Conservation (phyloP, 2,113 vertebrate species). For the Morphnarchus princeps region DNA sequence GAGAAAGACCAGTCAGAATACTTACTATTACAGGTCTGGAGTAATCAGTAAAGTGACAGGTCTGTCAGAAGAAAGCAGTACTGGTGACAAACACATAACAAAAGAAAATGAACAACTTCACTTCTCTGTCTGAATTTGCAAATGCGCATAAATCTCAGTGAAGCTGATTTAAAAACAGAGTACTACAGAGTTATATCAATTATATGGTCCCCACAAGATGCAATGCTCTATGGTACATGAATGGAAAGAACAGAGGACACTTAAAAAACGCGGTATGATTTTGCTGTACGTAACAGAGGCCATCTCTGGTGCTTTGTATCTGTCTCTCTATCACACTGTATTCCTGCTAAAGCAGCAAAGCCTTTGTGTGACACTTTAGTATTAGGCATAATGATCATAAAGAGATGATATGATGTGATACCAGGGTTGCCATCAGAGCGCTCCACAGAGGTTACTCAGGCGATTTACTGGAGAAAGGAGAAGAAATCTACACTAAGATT, state of each 20-base stretch:
- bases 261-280: neutral
- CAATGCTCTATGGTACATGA: neutral
- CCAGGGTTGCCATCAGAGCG: neutral
- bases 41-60: neutral
- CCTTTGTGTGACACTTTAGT: neutral
- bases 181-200: neutral
- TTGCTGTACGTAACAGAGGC: neutral
- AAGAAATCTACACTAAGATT: neutral
- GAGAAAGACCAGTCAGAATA: neutral
- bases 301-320: neutral
- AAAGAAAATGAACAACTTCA: neutral
- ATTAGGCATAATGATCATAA: neutral
- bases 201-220: neutral
- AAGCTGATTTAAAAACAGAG: neutral
- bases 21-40: neutral
- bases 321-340: no score
- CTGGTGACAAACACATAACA: neutral
- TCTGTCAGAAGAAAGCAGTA: neutral
- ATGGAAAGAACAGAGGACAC: neutral
- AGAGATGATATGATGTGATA: neutral
- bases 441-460: neutral
- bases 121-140: neutral
- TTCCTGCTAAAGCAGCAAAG: neutral
- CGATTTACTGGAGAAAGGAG: neutral
- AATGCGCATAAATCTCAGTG: neutral